Percentiles rank a stretch among this genome's conserved stretches.
phyloP scores from a whole-genome alignment of 2,888 invertebrate species.

The Muschampia staudingeri region DNA sequence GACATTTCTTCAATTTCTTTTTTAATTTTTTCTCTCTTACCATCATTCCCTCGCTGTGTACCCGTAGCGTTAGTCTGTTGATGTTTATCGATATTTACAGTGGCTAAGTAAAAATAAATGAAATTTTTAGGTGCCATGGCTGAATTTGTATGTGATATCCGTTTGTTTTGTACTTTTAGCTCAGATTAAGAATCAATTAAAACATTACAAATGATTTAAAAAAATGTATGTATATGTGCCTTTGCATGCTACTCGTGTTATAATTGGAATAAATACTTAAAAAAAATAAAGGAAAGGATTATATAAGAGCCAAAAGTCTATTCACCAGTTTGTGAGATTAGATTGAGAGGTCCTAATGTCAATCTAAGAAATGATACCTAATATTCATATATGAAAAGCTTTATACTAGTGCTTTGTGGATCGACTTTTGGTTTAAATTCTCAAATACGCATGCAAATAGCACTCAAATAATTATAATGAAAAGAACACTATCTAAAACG shows the following conservation, averaged over 20 bases:
- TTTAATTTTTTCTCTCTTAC: neutral
- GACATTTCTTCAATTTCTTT: no score
- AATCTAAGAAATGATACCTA: no score
- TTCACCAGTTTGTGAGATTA: neutral
- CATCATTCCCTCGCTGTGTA: slow-evolving; percentile 54
- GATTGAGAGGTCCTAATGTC: neutral
- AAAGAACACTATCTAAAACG: neutral
- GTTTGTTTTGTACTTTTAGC: slow-evolving; percentile 19
- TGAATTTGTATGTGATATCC: slow-evolving; percentile 43
- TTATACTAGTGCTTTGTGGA: neutral
- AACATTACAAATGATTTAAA: neutral
- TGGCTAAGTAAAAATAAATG: slow-evolving; percentile 42
- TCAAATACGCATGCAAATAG: neutral
- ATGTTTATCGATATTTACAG: slow-evolving; percentile 69
- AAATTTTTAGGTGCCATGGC: slow-evolving; percentile 31
- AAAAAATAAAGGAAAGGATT: neutral
- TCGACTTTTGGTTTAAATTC: neutral
- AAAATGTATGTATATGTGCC: slow-evolving; percentile 20
- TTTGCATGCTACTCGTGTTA: slow-evolving; percentile 7
- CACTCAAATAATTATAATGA: neutral
- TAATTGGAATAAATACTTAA: neutral
- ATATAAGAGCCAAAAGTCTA: neutral
- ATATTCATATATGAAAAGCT: neutral
- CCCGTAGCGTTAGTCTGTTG: slow-evolving; percentile 75
- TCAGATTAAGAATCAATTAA: slow-evolving; percentile 6